These are phyloP conservation scores for Ibidorhyncha struthersii DNA, from an alignment of 2,113 vertebrate species.

Conservation along the genomic window DNA sequence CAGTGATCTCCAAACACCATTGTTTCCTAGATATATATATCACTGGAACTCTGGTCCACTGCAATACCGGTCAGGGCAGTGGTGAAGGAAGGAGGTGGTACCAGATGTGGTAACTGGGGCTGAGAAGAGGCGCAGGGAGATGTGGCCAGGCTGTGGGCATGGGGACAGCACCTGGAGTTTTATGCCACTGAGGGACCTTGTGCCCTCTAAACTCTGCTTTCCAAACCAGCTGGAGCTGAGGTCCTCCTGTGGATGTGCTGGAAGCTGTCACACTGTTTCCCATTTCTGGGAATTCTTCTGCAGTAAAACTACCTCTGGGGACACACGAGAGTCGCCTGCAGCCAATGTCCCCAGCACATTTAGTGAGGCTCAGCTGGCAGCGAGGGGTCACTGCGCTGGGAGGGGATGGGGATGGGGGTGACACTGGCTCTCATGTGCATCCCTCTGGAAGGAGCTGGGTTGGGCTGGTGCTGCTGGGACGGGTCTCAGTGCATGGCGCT, in stretches of 20 bases:
- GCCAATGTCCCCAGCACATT: fast-evolving
- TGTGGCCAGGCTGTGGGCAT: fast-evolving
- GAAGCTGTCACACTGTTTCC: not conserved
- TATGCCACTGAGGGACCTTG: not conserved
- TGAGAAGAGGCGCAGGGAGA: not conserved
- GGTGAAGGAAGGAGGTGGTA: not conserved
- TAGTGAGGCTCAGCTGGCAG: not conserved
- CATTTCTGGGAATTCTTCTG: not conserved
- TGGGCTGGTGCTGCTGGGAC: not conserved
- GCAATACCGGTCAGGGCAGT: not conserved
- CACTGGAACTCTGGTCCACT: not conserved
- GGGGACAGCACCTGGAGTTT: not conserved
- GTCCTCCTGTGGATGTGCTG: fast-evolving
- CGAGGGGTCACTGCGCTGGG: fast-evolving
- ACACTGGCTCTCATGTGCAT: fast-evolving
- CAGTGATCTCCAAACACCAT: fast-evolving
- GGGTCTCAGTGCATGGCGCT: not conserved
- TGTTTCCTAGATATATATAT: not conserved
- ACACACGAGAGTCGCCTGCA: not conserved
- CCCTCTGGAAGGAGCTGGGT: not conserved
- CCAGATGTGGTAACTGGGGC: not conserved
- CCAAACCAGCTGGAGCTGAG: not conserved
- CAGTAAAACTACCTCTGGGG: not conserved
- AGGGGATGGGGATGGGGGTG: not conserved
- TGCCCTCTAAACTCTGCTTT: not conserved